Percentiles rank a stretch among this genome's conserved stretches.
Evolutionary conservation across 2,113 vertebrate species (phyloP).

Genomic region (Cyanoderma ruficeps): DNA sequence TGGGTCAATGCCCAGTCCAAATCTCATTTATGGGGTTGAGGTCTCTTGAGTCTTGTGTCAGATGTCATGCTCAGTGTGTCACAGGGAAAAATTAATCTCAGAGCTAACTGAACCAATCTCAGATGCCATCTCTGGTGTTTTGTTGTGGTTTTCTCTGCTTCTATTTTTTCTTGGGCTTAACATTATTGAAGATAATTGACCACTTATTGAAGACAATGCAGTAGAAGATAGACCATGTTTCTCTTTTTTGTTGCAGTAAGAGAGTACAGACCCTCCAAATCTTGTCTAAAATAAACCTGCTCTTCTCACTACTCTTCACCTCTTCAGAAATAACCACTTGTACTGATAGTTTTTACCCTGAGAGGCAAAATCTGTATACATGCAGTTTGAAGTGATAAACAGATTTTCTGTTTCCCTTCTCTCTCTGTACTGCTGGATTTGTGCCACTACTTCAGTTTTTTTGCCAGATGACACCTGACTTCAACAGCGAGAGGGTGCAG

Average conservation of each 20-base stretch:
- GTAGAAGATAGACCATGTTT: background rate
- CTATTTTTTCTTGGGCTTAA: background rate
- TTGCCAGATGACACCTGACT: background rate
- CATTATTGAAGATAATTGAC: background rate
- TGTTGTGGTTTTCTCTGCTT: accelerated
- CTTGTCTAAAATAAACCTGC: accelerated
- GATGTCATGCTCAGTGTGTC: background rate
- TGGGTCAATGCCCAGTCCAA: background rate
- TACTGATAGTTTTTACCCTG: background rate
- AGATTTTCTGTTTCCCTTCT: background rate
- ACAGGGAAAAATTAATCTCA: background rate
- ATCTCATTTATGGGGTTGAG: background rate
- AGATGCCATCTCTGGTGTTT: background rate
- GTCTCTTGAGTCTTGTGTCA: background rate
- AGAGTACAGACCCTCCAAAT: background rate
- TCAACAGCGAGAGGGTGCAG: accelerated
- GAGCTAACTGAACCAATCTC: background rate
- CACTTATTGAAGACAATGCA: background rate
- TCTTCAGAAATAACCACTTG: background rate
- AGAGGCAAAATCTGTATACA: background rate
- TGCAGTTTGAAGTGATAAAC: background rate
- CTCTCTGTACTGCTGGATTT: background rate
- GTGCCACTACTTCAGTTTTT: background rate
- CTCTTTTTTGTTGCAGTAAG: background rate
- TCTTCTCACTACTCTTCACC: background rate